phyloP scores from a whole-genome alignment of 1,140 invertebrate species.

The Drosophila grimshawi region DNA sequence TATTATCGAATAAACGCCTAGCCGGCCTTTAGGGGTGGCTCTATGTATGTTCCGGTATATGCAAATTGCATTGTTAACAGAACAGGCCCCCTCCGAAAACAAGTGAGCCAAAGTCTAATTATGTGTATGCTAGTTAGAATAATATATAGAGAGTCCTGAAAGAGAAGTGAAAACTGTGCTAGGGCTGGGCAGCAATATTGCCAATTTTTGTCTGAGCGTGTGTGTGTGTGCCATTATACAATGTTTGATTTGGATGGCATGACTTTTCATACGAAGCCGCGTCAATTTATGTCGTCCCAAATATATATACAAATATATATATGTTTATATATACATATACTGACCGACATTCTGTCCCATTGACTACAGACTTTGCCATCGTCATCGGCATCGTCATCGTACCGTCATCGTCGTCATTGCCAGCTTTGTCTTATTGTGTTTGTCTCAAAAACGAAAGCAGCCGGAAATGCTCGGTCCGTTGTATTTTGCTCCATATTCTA shows the following conservation, averaged over 20 bases:
- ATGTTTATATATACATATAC: neutral
- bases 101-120: constrained; percentile 62
- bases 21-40: neutral
- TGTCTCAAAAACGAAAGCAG: constrained; percentile 73
- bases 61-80: constrained; percentile 54
- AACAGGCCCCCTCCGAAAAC: constrained; percentile 14
- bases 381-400: constrained; percentile 21
- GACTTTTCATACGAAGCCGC: constrained; percentile 66
- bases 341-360: constrained; percentile 43
- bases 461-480: constrained; percentile 63
- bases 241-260: constrained; percentile 72
- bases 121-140: constrained; percentile 40
- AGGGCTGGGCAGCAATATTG: constrained; percentile 19
- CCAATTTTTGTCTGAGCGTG: constrained; percentile 21
- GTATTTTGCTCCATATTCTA: constrained; percentile 29
- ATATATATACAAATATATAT: neutral
- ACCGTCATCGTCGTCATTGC: constrained; percentile 19
- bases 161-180: neutral
- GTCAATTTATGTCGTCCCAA: constrained; percentile 63
- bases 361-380: constrained; percentile 34
- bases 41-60: constrained; percentile 6
- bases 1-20: neutral
- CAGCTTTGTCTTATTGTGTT: constrained; percentile 26
- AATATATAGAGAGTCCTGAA: neutral
- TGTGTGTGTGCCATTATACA: constrained; percentile 57